Conservation (phyloP, 2,797 vertebrate genomes). For the Paguma larvata region DNA sequence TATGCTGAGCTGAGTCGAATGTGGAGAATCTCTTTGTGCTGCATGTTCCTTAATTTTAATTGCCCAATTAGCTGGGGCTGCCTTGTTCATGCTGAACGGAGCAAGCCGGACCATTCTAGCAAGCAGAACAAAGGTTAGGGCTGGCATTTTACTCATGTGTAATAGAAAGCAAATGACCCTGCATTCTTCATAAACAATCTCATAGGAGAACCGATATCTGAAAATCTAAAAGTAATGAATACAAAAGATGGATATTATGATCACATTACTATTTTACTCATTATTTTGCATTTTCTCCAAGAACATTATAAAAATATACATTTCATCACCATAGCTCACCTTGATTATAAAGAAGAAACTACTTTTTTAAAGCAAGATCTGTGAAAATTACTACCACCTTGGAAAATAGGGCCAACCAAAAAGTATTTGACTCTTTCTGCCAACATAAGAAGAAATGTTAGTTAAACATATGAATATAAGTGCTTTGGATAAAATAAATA, state of each 20-base stretch:
- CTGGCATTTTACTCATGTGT: slow-evolving; percentile 65
- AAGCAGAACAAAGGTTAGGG: slow-evolving; percentile 26
- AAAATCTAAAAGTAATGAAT: slow-evolving; percentile 64
- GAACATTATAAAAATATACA: neutral
- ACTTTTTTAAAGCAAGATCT: neutral
- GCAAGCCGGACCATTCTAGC: slow-evolving; percentile 75
- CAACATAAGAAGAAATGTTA: neutral
- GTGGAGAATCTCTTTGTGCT: slow-evolving; percentile 70
- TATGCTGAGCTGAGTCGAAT: slow-evolving; percentile 71
- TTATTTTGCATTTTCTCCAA: slow-evolving; percentile 58
- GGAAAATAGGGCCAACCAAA: neutral
- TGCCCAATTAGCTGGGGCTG: slow-evolving; percentile 77
- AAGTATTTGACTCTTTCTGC: neutral
- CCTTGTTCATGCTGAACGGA: slow-evolving; percentile 66
- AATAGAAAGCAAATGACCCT: slow-evolving; percentile 75
- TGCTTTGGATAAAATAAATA: neutral
- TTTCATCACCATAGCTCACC: neutral
- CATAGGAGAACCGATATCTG: slow-evolving; percentile 23
- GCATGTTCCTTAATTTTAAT: slow-evolving; percentile 83
- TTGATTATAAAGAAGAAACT: slow-evolving; percentile 46
- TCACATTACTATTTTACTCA: slow-evolving; percentile 36
- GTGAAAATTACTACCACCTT: neutral
- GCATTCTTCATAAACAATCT: slow-evolving; percentile 59
- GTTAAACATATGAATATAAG: neutral
- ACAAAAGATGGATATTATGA: slow-evolving; percentile 37